Base-by-base conservation (phyloP, 2,888 invertebrate species). In the Spodoptera littoralis region DNA sequence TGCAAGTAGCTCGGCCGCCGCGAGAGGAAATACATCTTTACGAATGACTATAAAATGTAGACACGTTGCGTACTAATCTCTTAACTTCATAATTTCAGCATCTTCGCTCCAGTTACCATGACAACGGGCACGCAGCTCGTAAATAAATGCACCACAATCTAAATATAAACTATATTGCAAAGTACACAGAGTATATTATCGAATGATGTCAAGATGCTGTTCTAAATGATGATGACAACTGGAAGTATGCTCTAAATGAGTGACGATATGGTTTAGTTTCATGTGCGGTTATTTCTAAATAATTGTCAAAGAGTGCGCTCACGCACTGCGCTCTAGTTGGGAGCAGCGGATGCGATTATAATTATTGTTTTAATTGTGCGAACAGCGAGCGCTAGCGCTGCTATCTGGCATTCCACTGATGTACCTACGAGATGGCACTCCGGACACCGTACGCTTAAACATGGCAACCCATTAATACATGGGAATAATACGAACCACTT, bases 71-170 rank as follows among this genome's bases (percentile, higher is more conserved):
- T 49, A 59, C 18, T 69, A 79, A 63, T 70, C 59, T 70, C 46
- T 65, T 60, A 61, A 54, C 63, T 57, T 67, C 54, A 65, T 71
- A 62, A 71, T 69, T 66, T 70, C 68, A 55, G 62, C 60, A 67
- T 73, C 48, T 61, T 68, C 83, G 86, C 85, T 85, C 85, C 76
- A 85, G 77, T 85, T 79, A 75, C 66, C 67, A 70, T 77, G 53
- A 55, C 69, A 77, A 80, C 74, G 50, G 18, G 47, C 48, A 53
- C 49, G 54, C 53, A 60, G 13, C 53, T 30, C 45, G 30, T 58
- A 54, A 52, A 49, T 43, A 46, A 57, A 8, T 8, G 0, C 11
- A 5, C 4, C 4, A 13, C 53, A 64, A 12, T 11, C 5, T 36
- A 1, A 70, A 52, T 27, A 8, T 42, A 45, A n/a, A 75, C 24